Percentiles rank a stretch among this genome's conserved stretches.
phyloP scores from a whole-genome alignment of 1,140 invertebrate genomes.

The Chelonus insularis region DNA sequence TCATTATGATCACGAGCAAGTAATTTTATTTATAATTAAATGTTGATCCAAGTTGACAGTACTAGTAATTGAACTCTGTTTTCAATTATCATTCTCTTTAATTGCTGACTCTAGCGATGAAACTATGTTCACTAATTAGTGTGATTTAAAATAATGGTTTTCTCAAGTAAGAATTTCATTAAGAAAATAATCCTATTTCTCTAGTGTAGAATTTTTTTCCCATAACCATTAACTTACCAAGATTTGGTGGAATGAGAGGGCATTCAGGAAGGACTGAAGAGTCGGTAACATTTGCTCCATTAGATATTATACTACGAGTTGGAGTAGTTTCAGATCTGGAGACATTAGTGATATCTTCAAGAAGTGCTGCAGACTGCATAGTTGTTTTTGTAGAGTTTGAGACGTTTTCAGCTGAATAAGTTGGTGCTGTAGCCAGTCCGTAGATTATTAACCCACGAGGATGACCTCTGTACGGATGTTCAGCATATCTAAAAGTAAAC shows the following conservation, averaged over 20 bases:
- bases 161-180: too few relatives aligned
- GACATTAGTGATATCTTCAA: slow-evolving; percentile 36
- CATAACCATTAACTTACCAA: slow-evolving; percentile 57
- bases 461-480: slow-evolving; percentile 45
- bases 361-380: slow-evolving; percentile 22
- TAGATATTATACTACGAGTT: slow-evolving; percentile 3
- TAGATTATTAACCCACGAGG: slow-evolving; percentile 54
- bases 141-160: too few relatives aligned
- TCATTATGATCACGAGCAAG: too few relatives aligned
- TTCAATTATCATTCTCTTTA: too few relatives aligned
- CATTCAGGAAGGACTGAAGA: slow-evolving; percentile 40
- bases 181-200: too few relatives aligned
- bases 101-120: too few relatives aligned
- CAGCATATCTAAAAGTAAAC: slow-evolving; percentile 44
- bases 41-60: too few relatives aligned
- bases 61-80: too few relatives aligned
- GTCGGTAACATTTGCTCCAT: slow-evolving; percentile 21
- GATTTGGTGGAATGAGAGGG: slow-evolving; percentile 56
- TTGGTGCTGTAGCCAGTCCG: slow-evolving; percentile 41
- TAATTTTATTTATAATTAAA: too few relatives aligned
- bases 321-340: slow-evolving; percentile 35
- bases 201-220: too few relatives aligned
- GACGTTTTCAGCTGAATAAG: slow-evolving; percentile 35
- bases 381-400: slow-evolving; percentile 36
- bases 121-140: too few relatives aligned